Percentiles rank a stretch among this genome's conserved stretches.
Evolutionary conservation across 2,797 vertebrate species (phyloP).

Genomic region (Enoplosus armatus): DNA sequence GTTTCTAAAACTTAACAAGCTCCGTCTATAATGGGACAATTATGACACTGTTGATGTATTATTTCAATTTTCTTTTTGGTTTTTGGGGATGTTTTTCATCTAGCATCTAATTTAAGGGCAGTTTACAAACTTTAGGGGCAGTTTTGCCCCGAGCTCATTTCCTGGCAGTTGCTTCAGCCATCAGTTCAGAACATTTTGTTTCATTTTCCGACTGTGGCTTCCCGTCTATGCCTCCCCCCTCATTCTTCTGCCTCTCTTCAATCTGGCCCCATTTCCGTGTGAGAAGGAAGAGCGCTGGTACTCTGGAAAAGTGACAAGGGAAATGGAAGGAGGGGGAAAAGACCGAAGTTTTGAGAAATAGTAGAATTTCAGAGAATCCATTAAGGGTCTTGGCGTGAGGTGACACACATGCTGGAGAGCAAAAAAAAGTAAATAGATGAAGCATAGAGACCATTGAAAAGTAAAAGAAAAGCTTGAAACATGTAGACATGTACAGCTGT

Average conservation of each 20-base stretch:
- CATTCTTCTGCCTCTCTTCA: slow-evolving; percentile 64
- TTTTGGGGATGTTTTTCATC: slow-evolving; percentile 41
- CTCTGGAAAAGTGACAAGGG: slow-evolving; percentile 55
- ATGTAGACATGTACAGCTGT: not conserved
- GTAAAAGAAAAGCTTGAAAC: not conserved
- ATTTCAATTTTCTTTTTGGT: slow-evolving; percentile 1
- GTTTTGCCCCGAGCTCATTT: slow-evolving; percentile 62
- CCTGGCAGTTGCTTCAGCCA: slow-evolving; percentile 66
- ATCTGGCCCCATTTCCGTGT: slow-evolving; percentile 67
- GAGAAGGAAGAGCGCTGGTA: slow-evolving; percentile 63
- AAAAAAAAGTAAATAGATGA: slow-evolving; percentile 14
- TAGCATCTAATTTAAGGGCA: slow-evolving; percentile 25
- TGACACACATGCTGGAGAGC: not conserved
- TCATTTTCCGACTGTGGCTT: slow-evolving; percentile 76
- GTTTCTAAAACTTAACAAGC: not conserved
- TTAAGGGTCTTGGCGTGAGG: slow-evolving; percentile 24
- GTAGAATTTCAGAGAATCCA: slow-evolving; percentile 43
- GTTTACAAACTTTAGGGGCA: slow-evolving; percentile 41
- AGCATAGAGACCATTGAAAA: not conserved
- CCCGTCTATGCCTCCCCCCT: slow-evolving; percentile 78
- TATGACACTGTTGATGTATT: slow-evolving; percentile 5
- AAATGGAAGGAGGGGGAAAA: slow-evolving; percentile 38
- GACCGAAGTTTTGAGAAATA: slow-evolving; percentile 41
- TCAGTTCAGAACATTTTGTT: slow-evolving; percentile 81
- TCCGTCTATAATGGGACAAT: not conserved